These are phyloP conservation scores for Stenoptilia bipunctidactyla DNA, from an alignment of 2,888 invertebrate species.

Conservation along the genomic window DNA sequence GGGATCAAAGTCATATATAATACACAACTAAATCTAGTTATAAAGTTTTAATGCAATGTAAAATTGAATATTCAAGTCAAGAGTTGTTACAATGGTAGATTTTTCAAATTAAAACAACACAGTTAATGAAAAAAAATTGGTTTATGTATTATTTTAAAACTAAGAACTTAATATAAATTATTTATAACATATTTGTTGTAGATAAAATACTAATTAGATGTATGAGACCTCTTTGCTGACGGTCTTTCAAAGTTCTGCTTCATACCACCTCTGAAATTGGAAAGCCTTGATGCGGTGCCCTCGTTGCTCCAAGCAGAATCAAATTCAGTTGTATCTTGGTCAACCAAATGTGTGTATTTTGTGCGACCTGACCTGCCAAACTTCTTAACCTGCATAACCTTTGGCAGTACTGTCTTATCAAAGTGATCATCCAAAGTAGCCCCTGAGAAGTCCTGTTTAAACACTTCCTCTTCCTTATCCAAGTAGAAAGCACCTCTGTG, in stretches of 20 bases:
- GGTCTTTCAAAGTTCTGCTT: constrained; percentile 94
- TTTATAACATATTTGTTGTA: too few species aligned
- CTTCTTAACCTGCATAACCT: constrained; percentile 99
- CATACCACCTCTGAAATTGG: constrained; percentile 90
- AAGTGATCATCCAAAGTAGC: constrained; percentile 99
- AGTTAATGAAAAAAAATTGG: too few species aligned
- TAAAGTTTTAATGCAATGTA: too few species aligned
- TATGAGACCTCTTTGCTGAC: constrained; percentile 61
- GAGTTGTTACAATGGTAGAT: too few species aligned
- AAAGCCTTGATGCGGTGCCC: constrained; percentile 62
- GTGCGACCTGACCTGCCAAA: constrained; percentile 98
- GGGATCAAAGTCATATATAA: too few species aligned
- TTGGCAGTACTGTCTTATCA: constrained; percentile 97
- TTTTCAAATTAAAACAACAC: too few species aligned
- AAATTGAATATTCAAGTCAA: too few species aligned
- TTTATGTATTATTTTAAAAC: too few species aligned
- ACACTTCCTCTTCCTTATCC: constrained; percentile 91
- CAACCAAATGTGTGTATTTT: constrained; percentile 98
- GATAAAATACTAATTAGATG: neutral
- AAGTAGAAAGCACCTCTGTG: constrained; percentile 99
- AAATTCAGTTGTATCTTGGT: constrained; percentile 98
- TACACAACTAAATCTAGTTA: too few species aligned
- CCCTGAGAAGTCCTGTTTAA: constrained; percentile 93
- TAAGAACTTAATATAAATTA: too few species aligned
- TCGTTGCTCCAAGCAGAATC: constrained; percentile 98